Percentiles rank a stretch among this genome's conserved stretches.
Conservation (phyloP, 2,797 vertebrate species). For the Trichosurus vulpecula region DNA sequence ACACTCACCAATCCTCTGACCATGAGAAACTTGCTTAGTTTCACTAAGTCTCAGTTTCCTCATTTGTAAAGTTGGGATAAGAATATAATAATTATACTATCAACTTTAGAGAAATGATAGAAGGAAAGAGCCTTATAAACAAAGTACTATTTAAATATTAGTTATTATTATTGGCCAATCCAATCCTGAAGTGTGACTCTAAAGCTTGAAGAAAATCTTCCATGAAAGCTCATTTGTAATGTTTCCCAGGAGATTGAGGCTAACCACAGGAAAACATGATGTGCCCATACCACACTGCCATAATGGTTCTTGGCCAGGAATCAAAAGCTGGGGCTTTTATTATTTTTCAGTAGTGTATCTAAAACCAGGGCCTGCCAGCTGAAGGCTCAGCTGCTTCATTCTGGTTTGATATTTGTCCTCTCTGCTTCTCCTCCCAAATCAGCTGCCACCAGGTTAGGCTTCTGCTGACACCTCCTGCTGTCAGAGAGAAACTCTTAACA, state of each 20-base stretch:
- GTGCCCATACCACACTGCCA: conserved; percentile 1
- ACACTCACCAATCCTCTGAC: background rate
- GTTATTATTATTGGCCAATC: conserved; percentile 33
- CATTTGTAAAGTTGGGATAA: background rate
- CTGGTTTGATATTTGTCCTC: background rate
- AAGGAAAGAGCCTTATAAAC: background rate
- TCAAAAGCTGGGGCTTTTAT: background rate
- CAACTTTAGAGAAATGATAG: conserved; percentile 1
- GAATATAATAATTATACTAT: background rate
- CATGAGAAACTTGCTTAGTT: background rate
- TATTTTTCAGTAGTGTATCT: background rate
- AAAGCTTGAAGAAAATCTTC: conserved; percentile 14
- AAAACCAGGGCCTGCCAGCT: conserved; percentile 26
- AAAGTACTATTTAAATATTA: background rate
- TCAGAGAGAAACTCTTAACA: conserved; percentile 33
- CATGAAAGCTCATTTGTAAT: conserved; percentile 15
- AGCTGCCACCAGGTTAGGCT: conserved; percentile 12
- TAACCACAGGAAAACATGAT: conserved; percentile 53
- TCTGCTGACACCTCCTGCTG: background rate
- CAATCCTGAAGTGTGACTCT: conserved; percentile 26
- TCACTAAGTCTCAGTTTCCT: background rate
- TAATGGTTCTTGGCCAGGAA: conserved; percentile 32
- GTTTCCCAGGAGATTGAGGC: conserved; percentile 15
- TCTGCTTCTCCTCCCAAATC: conserved; percentile 24
- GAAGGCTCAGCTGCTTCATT: conserved; percentile 1